Conservation (phyloP, 2,113 vertebrate genomes). For the Pollachius pollachius region DNA sequence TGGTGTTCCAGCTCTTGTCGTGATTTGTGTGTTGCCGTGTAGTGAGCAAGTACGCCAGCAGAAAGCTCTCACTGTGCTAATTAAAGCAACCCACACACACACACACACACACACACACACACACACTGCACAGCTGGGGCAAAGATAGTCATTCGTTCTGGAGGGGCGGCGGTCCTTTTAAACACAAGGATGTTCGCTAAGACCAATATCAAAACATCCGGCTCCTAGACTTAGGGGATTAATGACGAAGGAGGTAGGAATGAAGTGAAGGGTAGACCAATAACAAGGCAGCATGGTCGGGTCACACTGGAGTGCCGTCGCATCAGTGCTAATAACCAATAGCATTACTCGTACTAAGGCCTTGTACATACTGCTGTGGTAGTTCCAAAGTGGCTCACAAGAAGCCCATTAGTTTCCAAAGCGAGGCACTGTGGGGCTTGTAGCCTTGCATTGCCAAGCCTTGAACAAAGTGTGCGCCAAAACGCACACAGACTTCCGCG, state of each 20-base stretch:
- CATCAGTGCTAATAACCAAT: no score
- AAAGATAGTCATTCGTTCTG: slow-evolving; percentile 62
- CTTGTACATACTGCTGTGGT: no score
- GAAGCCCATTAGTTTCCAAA: no score
- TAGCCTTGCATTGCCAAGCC: no score
- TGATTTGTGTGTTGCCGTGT: slow-evolving; percentile 33
- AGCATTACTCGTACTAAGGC: no score
- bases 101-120: slow-evolving; percentile 33
- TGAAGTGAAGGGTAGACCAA: not conserved
- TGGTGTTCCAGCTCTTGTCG: no score
- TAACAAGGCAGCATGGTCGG: no score
- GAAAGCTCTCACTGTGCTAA: slow-evolving; percentile 58
- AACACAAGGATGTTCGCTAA: slow-evolving; percentile 51
- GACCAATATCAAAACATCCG: slow-evolving; percentile 46
- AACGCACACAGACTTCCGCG: no score
- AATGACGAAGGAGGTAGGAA: not conserved
- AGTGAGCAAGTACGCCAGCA: slow-evolving; percentile 66
- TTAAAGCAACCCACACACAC: slow-evolving; percentile 65
- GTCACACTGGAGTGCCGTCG: no score
- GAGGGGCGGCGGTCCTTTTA: slow-evolving; percentile 48
- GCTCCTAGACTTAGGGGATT: not conserved
- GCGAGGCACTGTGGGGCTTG: no score
- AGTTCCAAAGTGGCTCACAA: no score
- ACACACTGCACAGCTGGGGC: slow-evolving; percentile 36
- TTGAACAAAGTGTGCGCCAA: no score